Percentiles rank a stretch among this genome's conserved stretches.
phyloP scores from a whole-genome alignment of 2,113 vertebrate genomes.

The Ophthalmotilapia sp. region DNA sequence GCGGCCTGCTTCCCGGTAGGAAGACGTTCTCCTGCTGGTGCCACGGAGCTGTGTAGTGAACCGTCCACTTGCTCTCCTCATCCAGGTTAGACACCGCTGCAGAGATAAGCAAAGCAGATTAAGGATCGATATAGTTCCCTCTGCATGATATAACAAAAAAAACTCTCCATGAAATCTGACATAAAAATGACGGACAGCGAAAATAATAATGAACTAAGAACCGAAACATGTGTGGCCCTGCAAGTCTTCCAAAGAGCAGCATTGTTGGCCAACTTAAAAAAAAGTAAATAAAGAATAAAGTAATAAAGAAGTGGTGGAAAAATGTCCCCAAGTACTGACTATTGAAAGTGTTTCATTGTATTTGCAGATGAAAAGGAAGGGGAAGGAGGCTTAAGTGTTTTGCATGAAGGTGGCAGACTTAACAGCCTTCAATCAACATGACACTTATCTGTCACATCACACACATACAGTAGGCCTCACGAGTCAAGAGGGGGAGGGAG shows the following conservation, averaged over 20 bases:
- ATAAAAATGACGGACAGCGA: neutral
- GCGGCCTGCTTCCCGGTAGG: conserved; percentile 81
- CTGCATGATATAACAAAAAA: neutral
- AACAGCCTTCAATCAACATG: conserved; percentile 3
- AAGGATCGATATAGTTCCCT: neutral
- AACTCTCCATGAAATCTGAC: neutral
- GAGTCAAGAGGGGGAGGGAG: neutral
- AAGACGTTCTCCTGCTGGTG: conserved; percentile 98
- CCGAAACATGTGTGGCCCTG: neutral
- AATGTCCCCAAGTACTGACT: neutral
- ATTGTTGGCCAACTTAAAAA: neutral
- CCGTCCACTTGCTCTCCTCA: conserved; percentile 94
- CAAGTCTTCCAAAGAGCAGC: neutral
- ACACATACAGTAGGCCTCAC: conserved; percentile 6
- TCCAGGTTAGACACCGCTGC: conserved; percentile 95
- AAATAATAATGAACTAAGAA: neutral
- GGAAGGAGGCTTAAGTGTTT: conserved; percentile 7
- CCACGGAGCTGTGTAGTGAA: conserved; percentile 93
- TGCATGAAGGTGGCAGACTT: conserved; percentile 18
- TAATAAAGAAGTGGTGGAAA: neutral
- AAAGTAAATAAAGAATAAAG: neutral
- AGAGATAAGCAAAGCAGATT: conserved; percentile 14
- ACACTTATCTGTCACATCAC: conserved; percentile 43
- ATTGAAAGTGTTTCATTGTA: neutral
- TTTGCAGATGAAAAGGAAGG: conserved; percentile 2